Percentiles rank a stretch among this genome's conserved stretches.
Evolutionary conservation across 2,797 vertebrate species (phyloP).

Genomic region (Centroberyx gerrardi): DNA sequence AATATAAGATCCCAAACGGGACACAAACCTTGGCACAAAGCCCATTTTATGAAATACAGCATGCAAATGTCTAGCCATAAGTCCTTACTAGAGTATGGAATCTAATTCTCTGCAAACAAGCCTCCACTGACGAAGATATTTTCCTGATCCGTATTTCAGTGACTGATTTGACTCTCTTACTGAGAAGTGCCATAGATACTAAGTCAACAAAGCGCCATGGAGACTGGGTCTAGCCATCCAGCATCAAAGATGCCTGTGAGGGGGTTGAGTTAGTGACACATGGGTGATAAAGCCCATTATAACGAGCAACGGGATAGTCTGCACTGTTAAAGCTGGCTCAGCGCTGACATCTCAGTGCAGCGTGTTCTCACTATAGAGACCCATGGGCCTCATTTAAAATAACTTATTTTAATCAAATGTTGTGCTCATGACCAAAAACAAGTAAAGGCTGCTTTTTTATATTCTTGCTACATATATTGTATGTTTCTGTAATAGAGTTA

Average conservation of each 20-base stretch:
- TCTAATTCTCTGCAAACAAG: neutral
- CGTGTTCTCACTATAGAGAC: neutral
- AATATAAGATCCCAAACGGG: neutral
- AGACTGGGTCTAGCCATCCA: conserved; percentile 22
- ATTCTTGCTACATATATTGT: too few relatives aligned
- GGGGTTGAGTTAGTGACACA: conserved; percentile 54
- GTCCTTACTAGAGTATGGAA: neutral
- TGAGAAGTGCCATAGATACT: conserved; percentile 30
- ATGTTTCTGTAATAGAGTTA: too few relatives aligned
- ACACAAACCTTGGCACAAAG: neutral
- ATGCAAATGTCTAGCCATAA: neutral
- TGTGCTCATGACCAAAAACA: too few relatives aligned
- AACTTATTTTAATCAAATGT: too few relatives aligned
- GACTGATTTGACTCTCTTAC: conserved; percentile 16
- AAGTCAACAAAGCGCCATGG: conserved; percentile 16
- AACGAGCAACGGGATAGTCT: conserved; percentile 33
- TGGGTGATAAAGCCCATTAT: conserved; percentile 43
- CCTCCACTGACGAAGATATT: neutral
- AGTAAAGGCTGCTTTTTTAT: too few relatives aligned
- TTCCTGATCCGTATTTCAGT: neutral
- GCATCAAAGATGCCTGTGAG: conserved; percentile 37
- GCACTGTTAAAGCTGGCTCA: conserved; percentile 36
- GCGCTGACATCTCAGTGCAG: neutral
- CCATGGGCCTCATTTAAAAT: conserved; percentile 18
- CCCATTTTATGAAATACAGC: neutral